phyloP scores from a whole-genome alignment of 2,113 vertebrate genomes.

The Sturnira hondurensis region DNA sequence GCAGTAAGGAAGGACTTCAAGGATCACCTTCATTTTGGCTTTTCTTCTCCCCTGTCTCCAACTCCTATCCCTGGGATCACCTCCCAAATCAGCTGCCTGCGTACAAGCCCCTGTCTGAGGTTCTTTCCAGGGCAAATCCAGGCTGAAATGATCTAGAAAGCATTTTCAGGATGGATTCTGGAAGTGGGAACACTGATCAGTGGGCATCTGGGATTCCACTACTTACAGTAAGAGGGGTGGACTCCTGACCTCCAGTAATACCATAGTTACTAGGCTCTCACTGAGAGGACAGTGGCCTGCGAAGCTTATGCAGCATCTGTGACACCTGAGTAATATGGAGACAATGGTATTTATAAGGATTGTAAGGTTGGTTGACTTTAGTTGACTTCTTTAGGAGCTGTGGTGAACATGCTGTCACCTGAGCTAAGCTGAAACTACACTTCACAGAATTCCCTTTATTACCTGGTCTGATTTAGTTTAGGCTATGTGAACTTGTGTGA shows the following conservation, averaged over 20 bases:
- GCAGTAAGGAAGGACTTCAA: not conserved
- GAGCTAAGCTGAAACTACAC: not conserved
- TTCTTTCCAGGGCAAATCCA: not conserved
- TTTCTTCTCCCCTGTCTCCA: not conserved
- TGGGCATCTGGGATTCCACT: not conserved
- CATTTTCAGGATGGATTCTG: not conserved
- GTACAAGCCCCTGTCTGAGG: too few relatives aligned
- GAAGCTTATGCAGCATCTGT: not conserved
- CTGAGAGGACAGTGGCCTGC: not conserved
- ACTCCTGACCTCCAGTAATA: not conserved
- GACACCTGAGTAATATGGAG: not conserved
- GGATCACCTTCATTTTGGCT: not conserved
- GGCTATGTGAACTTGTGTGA: not conserved
- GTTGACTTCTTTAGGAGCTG: not conserved
- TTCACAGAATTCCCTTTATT: not conserved
- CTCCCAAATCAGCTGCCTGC: not conserved
- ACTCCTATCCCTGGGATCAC: not conserved
- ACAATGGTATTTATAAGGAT: not conserved
- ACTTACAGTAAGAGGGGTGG: not conserved
- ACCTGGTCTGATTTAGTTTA: not conserved
- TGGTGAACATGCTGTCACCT: not conserved
- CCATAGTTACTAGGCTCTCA: not conserved
- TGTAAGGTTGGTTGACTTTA: not conserved
- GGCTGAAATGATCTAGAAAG: not conserved
- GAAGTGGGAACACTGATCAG: not conserved